Evolutionary conservation across 2,113 vertebrate species (phyloP).

Genomic region (Tringa solitaria): DNA sequence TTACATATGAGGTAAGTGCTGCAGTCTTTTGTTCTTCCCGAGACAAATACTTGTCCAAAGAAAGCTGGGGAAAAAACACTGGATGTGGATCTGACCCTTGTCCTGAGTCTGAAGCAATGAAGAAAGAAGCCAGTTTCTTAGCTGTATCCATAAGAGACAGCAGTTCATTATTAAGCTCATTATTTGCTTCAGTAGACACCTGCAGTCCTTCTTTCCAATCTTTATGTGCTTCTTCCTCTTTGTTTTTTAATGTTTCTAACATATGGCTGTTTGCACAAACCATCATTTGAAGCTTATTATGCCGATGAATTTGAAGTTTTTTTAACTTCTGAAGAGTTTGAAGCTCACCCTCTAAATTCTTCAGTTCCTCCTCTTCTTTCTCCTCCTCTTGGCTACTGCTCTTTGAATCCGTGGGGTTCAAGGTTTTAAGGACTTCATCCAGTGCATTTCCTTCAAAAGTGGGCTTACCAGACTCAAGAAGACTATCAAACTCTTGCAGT

Average conservation of each 20-base stretch:
- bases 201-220: slow-evolving; percentile 70
- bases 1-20: slow-evolving; percentile 76
- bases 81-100: background rate
- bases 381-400: slow-evolving; percentile 30
- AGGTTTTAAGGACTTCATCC: slow-evolving; percentile 82
- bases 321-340: slow-evolving; percentile 77
- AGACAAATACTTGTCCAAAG: slow-evolving; percentile 82
- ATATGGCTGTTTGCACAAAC: slow-evolving; percentile 63
- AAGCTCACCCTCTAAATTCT: slow-evolving; percentile 82
- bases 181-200: slow-evolving; percentile 68
- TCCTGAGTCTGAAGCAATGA: slow-evolving; percentile 50
- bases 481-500: slow-evolving; percentile 71
- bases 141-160: slow-evolving; percentile 71
- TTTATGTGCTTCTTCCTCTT: slow-evolving; percentile 53
- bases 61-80: slow-evolving; percentile 81
- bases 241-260: slow-evolving; percentile 62
- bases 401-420: slow-evolving; percentile 45
- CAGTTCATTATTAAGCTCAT: slow-evolving; percentile 75
- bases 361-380: slow-evolving; percentile 57
- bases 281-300: slow-evolving; percentile 79
- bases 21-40: slow-evolving; percentile 85
- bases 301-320: slow-evolving; percentile 76
- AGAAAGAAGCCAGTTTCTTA: slow-evolving; percentile 72
- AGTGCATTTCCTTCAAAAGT: slow-evolving; percentile 82
- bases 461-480: slow-evolving; percentile 77